Evolutionary conservation across 2,113 vertebrate genomes (phyloP), one percentile per base, ranked within the genome.

Genomic region (Tichodroma muraria): DNA sequence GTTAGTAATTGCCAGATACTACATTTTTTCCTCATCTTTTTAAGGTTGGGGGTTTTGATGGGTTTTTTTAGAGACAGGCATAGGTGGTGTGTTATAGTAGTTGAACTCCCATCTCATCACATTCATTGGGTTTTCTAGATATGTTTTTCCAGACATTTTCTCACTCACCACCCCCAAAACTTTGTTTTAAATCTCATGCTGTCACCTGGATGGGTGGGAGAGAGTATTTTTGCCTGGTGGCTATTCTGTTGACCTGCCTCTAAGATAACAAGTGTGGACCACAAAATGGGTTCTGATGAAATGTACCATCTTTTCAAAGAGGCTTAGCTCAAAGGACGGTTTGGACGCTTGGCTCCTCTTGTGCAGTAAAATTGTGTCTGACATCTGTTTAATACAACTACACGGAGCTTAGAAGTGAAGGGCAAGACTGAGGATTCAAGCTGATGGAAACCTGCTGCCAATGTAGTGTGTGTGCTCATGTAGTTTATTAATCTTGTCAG

Each of bases 401-500:
- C 73, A 35, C 30, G 40, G 89, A 96, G 93, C 95, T 97, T 96
- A 61, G 80, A 96, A 97, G 85, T 87, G 90, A 95, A 95, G 80
- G 79, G 85, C 88, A 89, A 81, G 90, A 73, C 82, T 96, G 65
- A 70, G 94, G 91, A 95, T 90, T 96, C 93, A 96, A 94, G 79
- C 66, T 97, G 95, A 98, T 96, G 88, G 93, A 96, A 97, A 97
- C 95, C 91, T 93, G 90, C 85, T 95, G 94, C 88, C 86, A 93
- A 35, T 88, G 91, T 28, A 38, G 42, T 75, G 8, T 69, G 64
- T 93, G 90, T 89, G 93, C 90, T 97, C 85, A 45, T 88, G 92
- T 85, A 92, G 93, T 95, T 97, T 98, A 97, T 98, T 98, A 97
- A 97, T 97, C 97, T 98, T 98, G 98, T 98, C 98, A 98, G 96